These are phyloP conservation scores for Andrena praecox DNA, from an alignment of 2,888 invertebrate species.

Conservation along the genomic window DNA sequence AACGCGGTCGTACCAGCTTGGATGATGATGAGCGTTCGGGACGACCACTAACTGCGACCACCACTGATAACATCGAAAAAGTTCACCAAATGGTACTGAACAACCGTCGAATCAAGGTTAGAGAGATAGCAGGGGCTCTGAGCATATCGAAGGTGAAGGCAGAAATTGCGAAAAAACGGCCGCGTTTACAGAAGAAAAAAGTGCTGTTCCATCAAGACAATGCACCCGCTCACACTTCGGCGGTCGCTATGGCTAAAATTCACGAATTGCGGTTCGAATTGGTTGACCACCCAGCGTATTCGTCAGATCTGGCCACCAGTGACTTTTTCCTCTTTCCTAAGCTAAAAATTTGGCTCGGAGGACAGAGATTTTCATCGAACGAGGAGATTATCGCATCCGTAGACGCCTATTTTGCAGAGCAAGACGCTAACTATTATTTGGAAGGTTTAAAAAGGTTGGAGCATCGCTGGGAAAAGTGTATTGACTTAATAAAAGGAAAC, in stretches of 20 bases:
- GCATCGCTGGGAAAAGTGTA: slow-evolving; percentile 21
- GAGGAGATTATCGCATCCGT: not conserved
- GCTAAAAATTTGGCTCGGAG: slow-evolving; percentile 12
- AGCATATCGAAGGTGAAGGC: slow-evolving; percentile 40
- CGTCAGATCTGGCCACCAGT: slow-evolving; percentile 2
- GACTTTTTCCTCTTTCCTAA: slow-evolving; percentile 19
- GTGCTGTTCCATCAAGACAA: not conserved
- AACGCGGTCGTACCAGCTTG: not conserved
- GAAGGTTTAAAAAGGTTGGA: slow-evolving; percentile 1
- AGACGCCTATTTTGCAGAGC: too few relatives aligned
- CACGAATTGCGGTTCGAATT: too few relatives aligned
- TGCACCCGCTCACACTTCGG: not conserved
- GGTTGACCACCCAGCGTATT: slow-evolving; percentile 15
- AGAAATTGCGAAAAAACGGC: slow-evolving; percentile 52
- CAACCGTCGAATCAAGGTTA: not conserved
- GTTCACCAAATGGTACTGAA: not conserved
- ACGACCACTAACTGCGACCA: not conserved
- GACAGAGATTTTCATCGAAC: slow-evolving; percentile 12
- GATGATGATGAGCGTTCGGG: not conserved
- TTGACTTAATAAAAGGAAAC: not conserved
- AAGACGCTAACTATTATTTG: not conserved
- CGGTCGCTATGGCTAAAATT: not conserved
- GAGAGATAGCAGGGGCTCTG: not conserved
- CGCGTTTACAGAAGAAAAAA: not conserved
- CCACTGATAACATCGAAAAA: not conserved